phyloP scores from a whole-genome alignment of 2,113 vertebrate genomes.

The Malurus melanocephalus region DNA sequence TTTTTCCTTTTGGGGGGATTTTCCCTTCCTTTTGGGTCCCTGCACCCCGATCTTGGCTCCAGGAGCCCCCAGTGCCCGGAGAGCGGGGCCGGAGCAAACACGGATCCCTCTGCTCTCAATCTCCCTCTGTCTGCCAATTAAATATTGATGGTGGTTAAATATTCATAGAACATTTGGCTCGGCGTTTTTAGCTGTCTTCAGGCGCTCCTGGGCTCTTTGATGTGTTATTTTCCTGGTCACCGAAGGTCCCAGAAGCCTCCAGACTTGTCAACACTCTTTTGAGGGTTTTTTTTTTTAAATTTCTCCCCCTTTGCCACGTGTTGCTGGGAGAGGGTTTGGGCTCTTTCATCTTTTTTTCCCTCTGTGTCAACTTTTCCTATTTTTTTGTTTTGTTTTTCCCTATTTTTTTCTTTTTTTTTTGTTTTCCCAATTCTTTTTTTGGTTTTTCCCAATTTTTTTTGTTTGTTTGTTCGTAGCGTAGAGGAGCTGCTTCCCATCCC shows the following conservation, averaged over 20 bases:
- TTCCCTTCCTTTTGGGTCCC: neutral
- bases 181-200: slow-evolving; percentile 41
- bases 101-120: slow-evolving; percentile 30
- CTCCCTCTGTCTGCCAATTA: slow-evolving; percentile 49
- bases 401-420: too few species aligned
- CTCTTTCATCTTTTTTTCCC: neutral
- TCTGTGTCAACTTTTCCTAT: too few species aligned
- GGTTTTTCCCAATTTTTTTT: too few species aligned
- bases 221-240: slow-evolving; percentile 51
- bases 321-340: neutral
- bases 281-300: neutral
- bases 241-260: slow-evolving; percentile 3
- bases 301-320: neutral
- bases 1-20: neutral
- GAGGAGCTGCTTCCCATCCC: too few species aligned
- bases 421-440: too few species aligned
- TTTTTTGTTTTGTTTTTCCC: too few species aligned
- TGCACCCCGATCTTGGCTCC: fast-evolving
- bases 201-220: slow-evolving; percentile 37
- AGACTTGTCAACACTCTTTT: slow-evolving; percentile 14
- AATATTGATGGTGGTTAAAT: slow-evolving; percentile 63
- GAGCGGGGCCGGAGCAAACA: fast-evolving
- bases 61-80: neutral
- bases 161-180: slow-evolving; percentile 61
- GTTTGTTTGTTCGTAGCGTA: too few species aligned